Base-by-base conservation (phyloP, 35 echinoderm and acorn worm species). In the Strongylocentrotus purpuratus region DNA sequence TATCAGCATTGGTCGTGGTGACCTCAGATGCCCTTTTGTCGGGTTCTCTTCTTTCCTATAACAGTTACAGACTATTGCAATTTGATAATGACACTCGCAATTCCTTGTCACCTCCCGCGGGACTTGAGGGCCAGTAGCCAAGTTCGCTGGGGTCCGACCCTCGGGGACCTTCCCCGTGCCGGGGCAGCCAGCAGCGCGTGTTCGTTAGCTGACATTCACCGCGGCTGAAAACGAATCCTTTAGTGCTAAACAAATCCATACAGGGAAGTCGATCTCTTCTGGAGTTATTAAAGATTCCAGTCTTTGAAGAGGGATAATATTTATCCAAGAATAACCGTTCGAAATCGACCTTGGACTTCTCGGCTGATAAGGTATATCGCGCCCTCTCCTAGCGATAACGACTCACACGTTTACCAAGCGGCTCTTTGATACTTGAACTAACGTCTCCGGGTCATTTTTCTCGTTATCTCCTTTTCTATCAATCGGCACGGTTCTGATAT, bases 41-140 rank as follows among this genome's bases (percentile, higher is more conserved):
- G 65, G 65, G 20, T 78, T 78, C 7, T 9, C 28, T 7, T 22
- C 20, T 28, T 78, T 28, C 25, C 20, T 78, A 78, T 78, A 78
- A 78, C 65, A 78, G 65, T 78, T 78, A 78, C 65, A 78, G 65
- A 78, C 65, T 78, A 78, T 78, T 78, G 65, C 65, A 78, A 78
- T 78, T 78, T 78, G 65, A 78, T 78, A 78, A 78, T 78, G 65
- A 78, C 22, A 78, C 65, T 78, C 22, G 65, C 65, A 78, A 78
- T 78, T 78, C 65, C n/a, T 78, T 28, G 65, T 18, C 65, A 78
- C n/a, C 20, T 78, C 65, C 65, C 65, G 7, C 7, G 65, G 25
- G 65, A n/a, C 65, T n/a, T 78, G 65, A n/a, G 65, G 65, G 65
- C 65, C 65, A 18, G 22, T 78, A 78, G 22, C 65, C 65, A 78